Base-by-base conservation (phyloP, 1,140 invertebrate genomes). In the Onthophagus taurus region DNA sequence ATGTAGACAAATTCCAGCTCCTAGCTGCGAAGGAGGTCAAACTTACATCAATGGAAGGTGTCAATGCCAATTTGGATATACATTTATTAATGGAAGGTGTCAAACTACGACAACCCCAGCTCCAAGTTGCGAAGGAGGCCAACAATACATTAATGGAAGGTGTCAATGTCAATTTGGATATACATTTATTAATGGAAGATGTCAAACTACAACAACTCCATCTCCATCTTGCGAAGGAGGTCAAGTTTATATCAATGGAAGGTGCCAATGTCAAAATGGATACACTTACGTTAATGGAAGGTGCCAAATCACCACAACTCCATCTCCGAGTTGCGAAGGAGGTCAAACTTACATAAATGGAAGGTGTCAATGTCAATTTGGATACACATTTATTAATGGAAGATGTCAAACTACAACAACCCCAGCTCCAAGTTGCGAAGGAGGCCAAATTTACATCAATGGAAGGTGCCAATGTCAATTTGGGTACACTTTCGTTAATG, bases 1-100 rank as follows among this genome's bases (percentile, higher is more conserved):
- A 16, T 30, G 14, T 8, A n/a, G n/a, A 18, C n/a, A n/a, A n/a
- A n/a, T n/a, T n/a, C n/a, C n/a, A n/a, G n/a, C n/a, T n/a, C n/a
- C n/a, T n/a, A n/a, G n/a, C n/a, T 47, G 45, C 35, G n/a, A 11
- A 2, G 31, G 26, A 11, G 42, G 42, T 37, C 30, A 41, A 24
- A 13, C 13, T 21, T 31, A 31, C 7, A 14, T 14, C 19, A 43
- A 43, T 17, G 45, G 45, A 6, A 19, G 37, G 12, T 47, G 45
- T 31, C 7, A 26, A 26, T 26, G 24, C 24, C 7, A 7, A 7
- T 26, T 26, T n/a, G 24, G 24, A 7, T n/a, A 26, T 7, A n/a
- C n/a, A 7, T 26, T 26, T 7, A 26, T 26, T n/a, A 26, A 26
- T 26, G 24, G 24, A 7, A 26, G 24, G 24, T 26, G 24, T 26